These are phyloP conservation scores for Zygaena filipendulae DNA, from an alignment of 2,888 invertebrate species.

Conservation along the genomic window DNA sequence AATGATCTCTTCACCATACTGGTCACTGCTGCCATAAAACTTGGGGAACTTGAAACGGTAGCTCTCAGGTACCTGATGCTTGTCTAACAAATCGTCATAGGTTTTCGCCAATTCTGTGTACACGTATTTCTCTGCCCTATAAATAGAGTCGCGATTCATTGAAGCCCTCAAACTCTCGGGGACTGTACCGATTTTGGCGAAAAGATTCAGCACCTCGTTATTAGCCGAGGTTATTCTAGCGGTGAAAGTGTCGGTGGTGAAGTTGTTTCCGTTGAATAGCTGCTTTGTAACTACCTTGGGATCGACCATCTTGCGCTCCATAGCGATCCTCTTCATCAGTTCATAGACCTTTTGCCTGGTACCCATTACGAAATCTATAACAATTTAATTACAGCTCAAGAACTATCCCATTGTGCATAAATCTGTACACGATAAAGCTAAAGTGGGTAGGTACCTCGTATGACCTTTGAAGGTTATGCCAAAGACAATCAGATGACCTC, in stretches of 20 bases:
- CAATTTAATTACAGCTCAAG: too few species aligned
- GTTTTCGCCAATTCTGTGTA: conserved; percentile 19
- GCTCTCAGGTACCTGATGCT: conserved; percentile 20
- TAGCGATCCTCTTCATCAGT: conserved; percentile 22
- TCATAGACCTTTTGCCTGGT: conserved; percentile 4
- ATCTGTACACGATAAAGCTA: too few species aligned
- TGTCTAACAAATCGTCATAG: conserved; percentile 22
- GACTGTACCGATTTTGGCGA: conserved; percentile 32
- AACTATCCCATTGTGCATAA: too few species aligned
- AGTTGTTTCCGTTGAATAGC: conserved; percentile 28
- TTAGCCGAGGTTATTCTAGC: conserved; percentile 16
- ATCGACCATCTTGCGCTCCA: conserved; percentile 17
- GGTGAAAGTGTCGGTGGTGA: conserved; percentile 27
- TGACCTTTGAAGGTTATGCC: too few species aligned
- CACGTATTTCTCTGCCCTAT: conserved; percentile 23
- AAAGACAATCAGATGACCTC: too few species aligned
- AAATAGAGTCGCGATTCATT: conserved; percentile 21
- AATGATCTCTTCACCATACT: conserved; percentile 25
- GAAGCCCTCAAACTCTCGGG: conserved; percentile 19
- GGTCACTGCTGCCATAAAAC: conserved; percentile 23
- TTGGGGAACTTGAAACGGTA: conserved; percentile 25
- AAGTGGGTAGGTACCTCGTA: too few species aligned
- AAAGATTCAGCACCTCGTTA: conserved; percentile 23
- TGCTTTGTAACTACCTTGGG: conserved; percentile 19
- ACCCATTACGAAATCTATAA: too few species aligned